phyloP scores from a whole-genome alignment of 2,797 vertebrate species.

The Urocyon cinereoargenteus region DNA sequence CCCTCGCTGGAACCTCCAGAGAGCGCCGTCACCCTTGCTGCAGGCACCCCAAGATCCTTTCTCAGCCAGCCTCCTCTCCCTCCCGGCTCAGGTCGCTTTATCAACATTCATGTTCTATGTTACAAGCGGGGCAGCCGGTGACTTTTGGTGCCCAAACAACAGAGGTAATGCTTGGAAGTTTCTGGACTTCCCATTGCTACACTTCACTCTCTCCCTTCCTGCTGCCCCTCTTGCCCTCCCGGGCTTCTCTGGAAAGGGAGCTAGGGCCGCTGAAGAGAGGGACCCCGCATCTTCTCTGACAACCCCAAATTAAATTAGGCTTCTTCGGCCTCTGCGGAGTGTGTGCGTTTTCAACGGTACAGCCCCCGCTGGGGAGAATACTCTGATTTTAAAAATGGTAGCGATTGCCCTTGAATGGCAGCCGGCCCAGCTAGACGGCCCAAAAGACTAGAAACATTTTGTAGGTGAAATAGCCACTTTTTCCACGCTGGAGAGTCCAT shows the following conservation, averaged over 20 bases:
- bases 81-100: not conserved
- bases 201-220: constrained; percentile 13
- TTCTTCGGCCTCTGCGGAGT: constrained; percentile 53
- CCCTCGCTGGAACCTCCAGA: not conserved
- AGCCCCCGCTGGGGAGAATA: constrained; percentile 64
- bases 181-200: constrained; percentile 33
- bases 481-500: constrained; percentile 93
- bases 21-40: not conserved
- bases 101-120: not conserved
- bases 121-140: not conserved
- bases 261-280: not conserved
- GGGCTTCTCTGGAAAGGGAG: constrained; percentile 66
- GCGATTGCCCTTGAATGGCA: constrained; percentile 87
- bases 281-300: constrained; percentile 72
- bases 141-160: constrained; percentile 36
- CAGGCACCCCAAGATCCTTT: not conserved
- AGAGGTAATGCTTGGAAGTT: constrained; percentile 37
- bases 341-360: not conserved
- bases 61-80: not conserved
- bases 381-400: constrained; percentile 81
- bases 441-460: constrained; percentile 91
- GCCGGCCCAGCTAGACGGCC: constrained; percentile 85
- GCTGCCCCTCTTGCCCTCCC: constrained; percentile 52
- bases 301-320: constrained; percentile 76
- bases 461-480: constrained; percentile 94